phyloP scores from a whole-genome alignment of 2,888 invertebrate genomes.

The Leptinotarsa rubiginosa region DNA sequence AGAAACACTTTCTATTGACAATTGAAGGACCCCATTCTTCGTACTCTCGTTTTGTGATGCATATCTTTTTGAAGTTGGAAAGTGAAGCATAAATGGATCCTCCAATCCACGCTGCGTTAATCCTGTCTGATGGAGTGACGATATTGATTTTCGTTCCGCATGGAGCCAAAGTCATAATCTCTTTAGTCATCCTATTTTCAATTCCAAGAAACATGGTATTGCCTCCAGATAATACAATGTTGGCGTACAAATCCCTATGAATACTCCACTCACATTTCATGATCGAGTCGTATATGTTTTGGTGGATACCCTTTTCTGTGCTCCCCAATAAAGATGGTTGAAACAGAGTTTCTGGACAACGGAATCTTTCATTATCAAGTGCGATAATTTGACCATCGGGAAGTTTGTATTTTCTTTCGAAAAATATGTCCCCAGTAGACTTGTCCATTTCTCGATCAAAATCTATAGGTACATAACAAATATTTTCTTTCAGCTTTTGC shows the following conservation, averaged over 20 bases:
- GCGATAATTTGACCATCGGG: conserved; percentile 94
- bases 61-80: conserved; percentile 95
- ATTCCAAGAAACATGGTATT: conserved; percentile 96
- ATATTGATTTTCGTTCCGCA: conserved; percentile 95
- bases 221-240: conserved; percentile 93
- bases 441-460: conserved; percentile 96
- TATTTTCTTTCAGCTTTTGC: conserved; percentile 93
- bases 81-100: conserved; percentile 91
- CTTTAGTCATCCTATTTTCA: conserved; percentile 86
- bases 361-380: conserved; percentile 93
- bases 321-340: conserved; percentile 92
- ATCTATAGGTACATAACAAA: conserved; percentile 91
- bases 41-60: conserved; percentile 97
- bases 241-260: conserved; percentile 96
- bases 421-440: conserved; percentile 88
- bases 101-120: conserved; percentile 77
- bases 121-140: conserved; percentile 85
- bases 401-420: conserved; percentile 95
- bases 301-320: conserved; percentile 90
- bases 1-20: conserved; percentile 98
- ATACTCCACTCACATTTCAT: conserved; percentile 98
- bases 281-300: conserved; percentile 94
- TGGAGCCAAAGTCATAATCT: conserved; percentile 90
- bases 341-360: conserved; percentile 95
- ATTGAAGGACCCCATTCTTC: conserved; percentile 96